A percentile compares a stretch with the other conserved stretches of the same genome.
Conservation (phyloP, 1,140 invertebrate species). For the Ceratina calcarata region DNA sequence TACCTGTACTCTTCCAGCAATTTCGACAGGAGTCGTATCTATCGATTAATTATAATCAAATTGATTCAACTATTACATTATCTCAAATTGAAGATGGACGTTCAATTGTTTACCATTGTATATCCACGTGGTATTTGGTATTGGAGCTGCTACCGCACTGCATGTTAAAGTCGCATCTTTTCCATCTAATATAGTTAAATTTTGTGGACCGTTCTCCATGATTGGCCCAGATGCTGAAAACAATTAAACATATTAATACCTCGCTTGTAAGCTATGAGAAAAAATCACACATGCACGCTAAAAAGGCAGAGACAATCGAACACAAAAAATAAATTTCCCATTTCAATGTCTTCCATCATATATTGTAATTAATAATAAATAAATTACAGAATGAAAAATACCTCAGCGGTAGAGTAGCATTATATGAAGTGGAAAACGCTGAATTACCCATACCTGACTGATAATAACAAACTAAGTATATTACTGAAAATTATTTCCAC, state of each 20-base stretch:
- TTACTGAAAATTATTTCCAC: constrained; percentile 17
- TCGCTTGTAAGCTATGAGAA: not conserved
- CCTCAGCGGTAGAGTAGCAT: not conserved
- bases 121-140: constrained; percentile 95
- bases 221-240: constrained; percentile 90
- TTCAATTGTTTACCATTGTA: constrained; percentile 86
- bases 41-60: constrained; percentile 50
- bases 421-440: constrained; percentile 21
- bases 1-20: constrained; percentile 89
- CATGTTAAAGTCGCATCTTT: constrained; percentile 94
- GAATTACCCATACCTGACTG: constrained; percentile 46
- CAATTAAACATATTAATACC: constrained; percentile 4
- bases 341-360: constrained; percentile 31
- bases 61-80: not conserved
- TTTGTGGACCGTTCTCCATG: constrained; percentile 90
- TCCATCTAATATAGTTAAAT: constrained; percentile 94
- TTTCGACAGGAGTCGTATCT: constrained; percentile 81
- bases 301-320: constrained; percentile 41
- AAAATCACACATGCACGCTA: constrained; percentile 51
- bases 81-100: not conserved
- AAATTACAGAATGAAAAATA: not conserved
- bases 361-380: not conserved
- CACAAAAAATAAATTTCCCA: constrained; percentile 24
- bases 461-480: constrained; percentile 14
- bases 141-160: constrained; percentile 92